phyloP scores from a whole-genome alignment of 2,888 invertebrate species.

The Drosophila atripex region DNA sequence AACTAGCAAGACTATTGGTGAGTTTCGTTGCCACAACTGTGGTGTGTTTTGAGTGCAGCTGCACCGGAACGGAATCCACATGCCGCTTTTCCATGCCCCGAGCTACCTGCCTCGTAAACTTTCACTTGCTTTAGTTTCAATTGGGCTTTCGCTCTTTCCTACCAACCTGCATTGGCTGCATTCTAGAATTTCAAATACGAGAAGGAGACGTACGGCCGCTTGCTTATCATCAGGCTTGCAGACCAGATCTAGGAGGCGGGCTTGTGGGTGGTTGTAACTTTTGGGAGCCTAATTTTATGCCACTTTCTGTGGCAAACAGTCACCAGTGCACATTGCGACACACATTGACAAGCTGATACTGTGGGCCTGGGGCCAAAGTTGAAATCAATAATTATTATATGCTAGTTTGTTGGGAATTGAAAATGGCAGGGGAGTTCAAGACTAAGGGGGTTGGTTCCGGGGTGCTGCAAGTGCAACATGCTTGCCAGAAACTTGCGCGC shows the following conservation, averaged over 20 bases:
- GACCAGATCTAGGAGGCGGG: conserved; percentile 16
- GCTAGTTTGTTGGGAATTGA: conserved; percentile 49
- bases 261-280: conserved; percentile 2
- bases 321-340: not conserved
- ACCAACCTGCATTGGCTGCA: conserved; percentile 2
- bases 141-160: conserved; percentile 14
- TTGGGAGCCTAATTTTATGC: conserved; percentile 56
- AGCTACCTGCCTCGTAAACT: conserved; percentile 34
- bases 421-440: conserved; percentile 46
- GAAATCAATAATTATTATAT: conserved; percentile 76
- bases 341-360: conserved; percentile 4
- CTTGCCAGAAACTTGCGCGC: conserved; percentile 74
- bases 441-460: not conserved
- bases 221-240: conserved; percentile 49
- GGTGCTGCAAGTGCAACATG: conserved; percentile 66
- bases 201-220: conserved; percentile 16
- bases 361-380: conserved; percentile 50
- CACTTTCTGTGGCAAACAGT: conserved; percentile 20
- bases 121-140: conserved; percentile 28
- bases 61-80: conserved; percentile 52
- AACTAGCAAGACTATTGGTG: conserved; percentile 44
- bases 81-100: not conserved
- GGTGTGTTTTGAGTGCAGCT: conserved; percentile 60
- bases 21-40: conserved; percentile 9
- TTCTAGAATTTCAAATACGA: conserved; percentile 30